These are phyloP conservation scores for Alitta virens DNA, from an alignment of 2,888 invertebrate species.

Conservation along the genomic window DNA sequence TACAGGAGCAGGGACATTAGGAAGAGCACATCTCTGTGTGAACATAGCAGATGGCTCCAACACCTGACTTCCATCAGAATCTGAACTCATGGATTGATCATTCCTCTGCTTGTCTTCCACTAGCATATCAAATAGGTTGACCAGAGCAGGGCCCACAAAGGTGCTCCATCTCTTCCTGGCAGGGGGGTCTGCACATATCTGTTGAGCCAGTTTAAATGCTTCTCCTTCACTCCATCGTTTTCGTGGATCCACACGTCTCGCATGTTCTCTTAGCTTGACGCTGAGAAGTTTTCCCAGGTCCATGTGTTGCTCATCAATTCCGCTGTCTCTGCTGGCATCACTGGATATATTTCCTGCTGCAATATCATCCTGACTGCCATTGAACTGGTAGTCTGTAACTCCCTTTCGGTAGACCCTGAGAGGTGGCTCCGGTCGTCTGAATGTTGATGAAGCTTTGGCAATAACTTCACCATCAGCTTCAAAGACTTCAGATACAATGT, in stretches of 20 bases:
- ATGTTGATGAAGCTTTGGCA: too few species aligned
- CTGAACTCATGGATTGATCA: not conserved
- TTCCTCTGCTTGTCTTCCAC: slow-evolving; percentile 17
- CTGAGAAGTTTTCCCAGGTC: not conserved
- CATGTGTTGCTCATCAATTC: slow-evolving; percentile 13
- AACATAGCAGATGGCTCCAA: too few species aligned
- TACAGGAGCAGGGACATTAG: too few species aligned
- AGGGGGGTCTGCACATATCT: not conserved
- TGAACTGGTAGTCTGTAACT: slow-evolving; percentile 24
- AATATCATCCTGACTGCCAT: not conserved
- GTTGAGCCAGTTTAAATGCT: not conserved
- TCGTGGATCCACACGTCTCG: slow-evolving; percentile 8
- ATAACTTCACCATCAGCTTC: too few species aligned
- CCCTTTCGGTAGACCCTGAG: slow-evolving; percentile 23
- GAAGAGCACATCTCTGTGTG: too few species aligned
- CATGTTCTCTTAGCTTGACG: slow-evolving; percentile 1
- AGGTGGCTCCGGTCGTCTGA: not conserved
- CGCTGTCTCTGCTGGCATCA: slow-evolving; percentile 11
- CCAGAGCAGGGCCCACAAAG: slow-evolving; percentile 22
- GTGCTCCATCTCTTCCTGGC: slow-evolving; percentile 24
- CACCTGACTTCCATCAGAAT: not conserved
- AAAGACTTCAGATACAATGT: too few species aligned
- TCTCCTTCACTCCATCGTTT: slow-evolving; percentile 13
- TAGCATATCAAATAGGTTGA: slow-evolving; percentile 28
- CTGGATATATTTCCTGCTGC: not conserved